These are phyloP conservation scores for Pseudomyrmex flavicornis DNA, from an alignment of 1,140 invertebrate species.

Conservation along the genomic window DNA sequence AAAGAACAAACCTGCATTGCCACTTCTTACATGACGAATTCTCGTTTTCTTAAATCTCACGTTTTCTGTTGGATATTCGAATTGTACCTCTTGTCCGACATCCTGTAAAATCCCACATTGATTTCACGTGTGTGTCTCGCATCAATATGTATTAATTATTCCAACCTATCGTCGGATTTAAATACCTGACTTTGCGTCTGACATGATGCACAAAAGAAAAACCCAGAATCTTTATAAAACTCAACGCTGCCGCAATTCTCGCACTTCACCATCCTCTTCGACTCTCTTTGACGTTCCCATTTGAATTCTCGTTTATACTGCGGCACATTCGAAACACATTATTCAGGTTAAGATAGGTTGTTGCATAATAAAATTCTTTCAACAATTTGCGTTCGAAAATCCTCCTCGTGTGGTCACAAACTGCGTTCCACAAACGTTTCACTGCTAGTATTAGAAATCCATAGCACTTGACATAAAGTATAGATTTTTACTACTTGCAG, in stretches of 20 bases:
- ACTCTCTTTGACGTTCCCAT: too few relatives aligned
- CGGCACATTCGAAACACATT: too few relatives aligned
- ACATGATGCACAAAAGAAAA: conserved; percentile 86
- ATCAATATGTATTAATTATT: neutral
- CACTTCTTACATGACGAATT: conserved; percentile 60
- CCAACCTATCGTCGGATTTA: conserved; percentile 60
- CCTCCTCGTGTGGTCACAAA: too few relatives aligned
- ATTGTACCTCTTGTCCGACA: conserved; percentile 80
- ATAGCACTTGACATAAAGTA: too few relatives aligned
- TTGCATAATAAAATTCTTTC: too few relatives aligned
- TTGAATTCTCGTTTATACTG: too few relatives aligned
- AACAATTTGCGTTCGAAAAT: too few relatives aligned
- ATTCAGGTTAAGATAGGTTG: too few relatives aligned
- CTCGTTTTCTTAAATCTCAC: conserved; percentile 71
- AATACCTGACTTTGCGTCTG: conserved; percentile 84
- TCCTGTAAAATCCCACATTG: conserved; percentile 75
- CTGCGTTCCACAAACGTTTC: too few relatives aligned
- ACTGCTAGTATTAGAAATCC: too few relatives aligned
- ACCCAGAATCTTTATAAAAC: conserved; percentile 85
- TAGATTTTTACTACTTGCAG: too few relatives aligned
- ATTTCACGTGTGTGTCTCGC: neutral
- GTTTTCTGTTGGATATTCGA: conserved; percentile 72
- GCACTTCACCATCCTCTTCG: conserved; percentile 75
- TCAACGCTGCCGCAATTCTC: conserved; percentile 82
- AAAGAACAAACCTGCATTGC: conserved; percentile 54